phyloP scores from a whole-genome alignment of 2,888 invertebrate genomes.

The Drosophila sordidula region DNA sequence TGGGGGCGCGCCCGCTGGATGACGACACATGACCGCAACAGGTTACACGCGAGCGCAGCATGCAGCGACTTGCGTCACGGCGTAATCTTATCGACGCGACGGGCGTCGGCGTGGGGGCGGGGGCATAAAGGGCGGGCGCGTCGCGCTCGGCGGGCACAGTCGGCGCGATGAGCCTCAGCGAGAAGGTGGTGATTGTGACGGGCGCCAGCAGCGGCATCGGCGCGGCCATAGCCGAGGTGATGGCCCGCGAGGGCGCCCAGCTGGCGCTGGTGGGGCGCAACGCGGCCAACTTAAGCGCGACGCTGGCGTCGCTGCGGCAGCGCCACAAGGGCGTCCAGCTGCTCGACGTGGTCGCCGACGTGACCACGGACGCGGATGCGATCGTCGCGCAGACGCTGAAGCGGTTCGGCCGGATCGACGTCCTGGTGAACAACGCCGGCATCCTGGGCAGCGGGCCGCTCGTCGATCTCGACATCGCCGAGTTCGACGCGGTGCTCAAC shows the following conservation, averaged over 20 bases:
- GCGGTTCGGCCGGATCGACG: slow-evolving; percentile 88
- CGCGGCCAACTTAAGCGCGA: slow-evolving; percentile 88
- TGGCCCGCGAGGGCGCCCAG: slow-evolving; percentile 88
- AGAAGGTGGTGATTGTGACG: slow-evolving; percentile 87
- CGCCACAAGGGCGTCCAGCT: slow-evolving; percentile 30
- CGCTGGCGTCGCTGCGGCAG: slow-evolving; percentile 85
- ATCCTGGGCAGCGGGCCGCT: slow-evolving; percentile 91
- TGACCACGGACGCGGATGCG: slow-evolving; percentile 88
- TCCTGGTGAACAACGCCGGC: slow-evolving; percentile 95
- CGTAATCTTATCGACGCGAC: slow-evolving; percentile 43
- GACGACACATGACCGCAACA: slow-evolving; percentile 21
- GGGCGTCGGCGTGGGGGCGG: background rate
- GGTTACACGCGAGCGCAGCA: slow-evolving; percentile 24
- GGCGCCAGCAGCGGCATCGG: slow-evolving; percentile 92
- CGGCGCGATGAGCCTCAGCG: slow-evolving; percentile 75
- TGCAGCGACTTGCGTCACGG: slow-evolving; percentile 35
- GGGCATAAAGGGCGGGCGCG: slow-evolving; percentile 35
- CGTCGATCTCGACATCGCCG: slow-evolving; percentile 91
- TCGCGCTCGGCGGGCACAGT: slow-evolving; percentile 26
- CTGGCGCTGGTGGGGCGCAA: slow-evolving; percentile 90
- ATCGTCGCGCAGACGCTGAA: slow-evolving; percentile 89
- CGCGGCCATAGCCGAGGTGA: slow-evolving; percentile 88
- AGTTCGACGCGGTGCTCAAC: slow-evolving; percentile 94
- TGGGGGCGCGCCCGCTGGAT: background rate
- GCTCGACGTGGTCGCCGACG: slow-evolving; percentile 87